A percentile compares a stretch with the other conserved stretches of the same genome.
Conservation (phyloP, 2,888 invertebrate species). For the Drosophila kanekoi region DNA sequence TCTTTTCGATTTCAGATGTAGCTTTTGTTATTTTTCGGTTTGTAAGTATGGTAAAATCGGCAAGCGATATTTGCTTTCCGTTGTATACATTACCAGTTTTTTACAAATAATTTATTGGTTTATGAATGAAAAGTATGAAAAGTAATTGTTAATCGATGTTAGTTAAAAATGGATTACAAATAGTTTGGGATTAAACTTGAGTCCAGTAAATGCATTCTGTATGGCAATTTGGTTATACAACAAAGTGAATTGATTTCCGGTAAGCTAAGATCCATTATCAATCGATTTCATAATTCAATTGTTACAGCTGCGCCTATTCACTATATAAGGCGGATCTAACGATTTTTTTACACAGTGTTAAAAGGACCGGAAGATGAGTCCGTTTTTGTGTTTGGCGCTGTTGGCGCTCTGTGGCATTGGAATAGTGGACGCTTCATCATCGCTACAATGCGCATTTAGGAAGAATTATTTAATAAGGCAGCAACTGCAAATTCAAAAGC, state of each 20-base stretch:
- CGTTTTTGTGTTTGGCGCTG: constrained; percentile 2
- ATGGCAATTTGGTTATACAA: not conserved
- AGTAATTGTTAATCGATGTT: too few species aligned
- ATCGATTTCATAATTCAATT: constrained; percentile 8
- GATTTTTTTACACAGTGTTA: not conserved
- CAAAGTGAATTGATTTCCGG: not conserved
- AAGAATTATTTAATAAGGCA: not conserved
- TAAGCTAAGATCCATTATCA: not conserved
- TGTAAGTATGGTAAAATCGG: too few species aligned
- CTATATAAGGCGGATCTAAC: constrained; percentile 2
- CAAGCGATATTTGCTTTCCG: too few species aligned
- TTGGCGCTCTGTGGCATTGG: constrained; percentile 10
- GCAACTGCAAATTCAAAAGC: not conserved
- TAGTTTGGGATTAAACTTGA: not conserved
- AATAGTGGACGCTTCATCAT: not conserved
- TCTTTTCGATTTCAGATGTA: too few species aligned
- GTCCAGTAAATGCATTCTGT: not conserved
- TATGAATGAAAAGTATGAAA: too few species aligned
- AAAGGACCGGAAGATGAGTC: constrained; percentile 1
- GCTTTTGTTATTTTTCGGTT: too few species aligned
- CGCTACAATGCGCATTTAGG: not conserved
- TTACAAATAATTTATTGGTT: too few species aligned
- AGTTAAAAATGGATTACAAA: not conserved
- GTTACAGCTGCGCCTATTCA: not conserved
- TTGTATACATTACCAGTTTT: too few species aligned